Evolutionary conservation across 2,113 vertebrate genomes (phyloP), one percentile per base, ranked within the genome.

Genomic region (Procavia capensis): DNA sequence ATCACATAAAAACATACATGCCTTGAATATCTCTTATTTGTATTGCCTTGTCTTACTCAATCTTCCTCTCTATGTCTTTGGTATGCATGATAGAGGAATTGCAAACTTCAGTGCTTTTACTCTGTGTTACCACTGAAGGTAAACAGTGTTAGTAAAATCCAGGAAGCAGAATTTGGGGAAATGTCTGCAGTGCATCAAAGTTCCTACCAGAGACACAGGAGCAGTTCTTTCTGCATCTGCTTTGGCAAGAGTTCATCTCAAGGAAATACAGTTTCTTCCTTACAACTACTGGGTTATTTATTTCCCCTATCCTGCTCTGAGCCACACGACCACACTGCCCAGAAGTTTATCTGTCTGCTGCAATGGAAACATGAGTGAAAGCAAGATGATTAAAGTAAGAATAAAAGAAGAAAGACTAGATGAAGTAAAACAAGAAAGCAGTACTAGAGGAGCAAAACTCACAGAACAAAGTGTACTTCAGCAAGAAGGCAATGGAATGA

Each of bases 221-320:
- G 80, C 57, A 50, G n/a, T 16, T 54, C 31, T 92, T 81, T 24
- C 31, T 43, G 16, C 61, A 96, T 91, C 75, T 95, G 36, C 61
- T 96, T 75, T 95, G 41, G 68, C 68, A 92, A 1, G 0, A 88
- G 95, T 94, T 95, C 39, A 64, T 85, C 82, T 79, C 25, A 64
- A 93, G 47, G 70, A 96, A 80, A 86, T 45, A 41, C 2, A 72
- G 27, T 75, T 96, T 85, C n/a, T 75, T 88, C 54, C 43, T 96
- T 91, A 83, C 0, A 59, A 72, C 76, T 81, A 85, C 2, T 70
- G 45, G 6, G 31, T 39, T 91, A 39, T 54, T 50, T 81, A 43
- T 81, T 68, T 90, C 90, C 81, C 61, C n/a, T 88, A 41, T 66
- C 39, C 36, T 90, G 9, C 93, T 82, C 4, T 88, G 63, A 78